phyloP scores from a whole-genome alignment of 2,113 vertebrate genomes.

The Petaurus breviceps region DNA sequence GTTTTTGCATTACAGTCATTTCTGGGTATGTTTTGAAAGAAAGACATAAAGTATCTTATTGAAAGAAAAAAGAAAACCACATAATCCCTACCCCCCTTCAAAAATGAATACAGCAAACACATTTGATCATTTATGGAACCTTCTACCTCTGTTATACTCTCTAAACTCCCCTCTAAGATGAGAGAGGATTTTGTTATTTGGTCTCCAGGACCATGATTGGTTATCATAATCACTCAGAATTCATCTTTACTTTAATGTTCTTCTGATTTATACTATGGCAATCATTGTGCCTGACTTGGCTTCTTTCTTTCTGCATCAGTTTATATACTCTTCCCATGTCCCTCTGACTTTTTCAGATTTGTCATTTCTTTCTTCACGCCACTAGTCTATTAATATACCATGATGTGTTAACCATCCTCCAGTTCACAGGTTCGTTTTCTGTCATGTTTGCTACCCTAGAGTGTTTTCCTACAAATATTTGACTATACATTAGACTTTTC shows the following conservation, averaged over 20 bases:
- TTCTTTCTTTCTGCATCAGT: not conserved
- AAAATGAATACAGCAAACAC: not conserved
- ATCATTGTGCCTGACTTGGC: not conserved
- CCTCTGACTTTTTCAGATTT: not conserved
- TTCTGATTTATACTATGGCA: not conserved
- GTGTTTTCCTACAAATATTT: not conserved
- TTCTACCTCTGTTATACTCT: not conserved
- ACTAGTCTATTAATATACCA: not conserved
- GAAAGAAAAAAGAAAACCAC: not conserved
- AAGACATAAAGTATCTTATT: not conserved
- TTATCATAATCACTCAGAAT: not conserved
- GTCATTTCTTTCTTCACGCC: not conserved
- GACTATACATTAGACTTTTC: not conserved
- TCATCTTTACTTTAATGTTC: not conserved
- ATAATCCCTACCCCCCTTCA: too few relatives aligned
- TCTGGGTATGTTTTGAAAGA: not conserved
- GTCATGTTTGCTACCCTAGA: not conserved
- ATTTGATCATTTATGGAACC: not conserved
- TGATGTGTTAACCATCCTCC: not conserved
- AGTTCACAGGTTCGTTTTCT: not conserved
- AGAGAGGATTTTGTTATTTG: not conserved
- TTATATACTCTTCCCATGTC: not conserved
- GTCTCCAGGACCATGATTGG: not conserved
- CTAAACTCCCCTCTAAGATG: not conserved
- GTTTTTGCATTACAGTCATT: not conserved